Evolutionary conservation across 2,888 invertebrate genomes (phyloP), one percentile per base, ranked within the genome.

Genomic region (Periphyllus acericola): DNA sequence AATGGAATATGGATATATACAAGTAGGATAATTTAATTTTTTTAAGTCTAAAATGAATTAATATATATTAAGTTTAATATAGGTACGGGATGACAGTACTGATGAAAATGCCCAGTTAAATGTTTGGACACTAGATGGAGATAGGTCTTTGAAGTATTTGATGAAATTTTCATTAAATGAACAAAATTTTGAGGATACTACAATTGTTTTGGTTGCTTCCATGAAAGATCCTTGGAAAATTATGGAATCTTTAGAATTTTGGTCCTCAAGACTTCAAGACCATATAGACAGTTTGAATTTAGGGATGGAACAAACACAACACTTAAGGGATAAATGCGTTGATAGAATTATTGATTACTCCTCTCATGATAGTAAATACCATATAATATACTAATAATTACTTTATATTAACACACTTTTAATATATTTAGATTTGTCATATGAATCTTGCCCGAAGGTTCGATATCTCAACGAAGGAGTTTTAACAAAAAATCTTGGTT

Each of bases 151-250:
- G 92, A 94, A 95, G 89, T 96, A 98, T 92, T 94, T 99, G 89
- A 93, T 99, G 91, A 95, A 95, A 92, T 99, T 96, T 93, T 98
- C 98, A 68, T 93, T 99, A 90, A 97, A 95, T 90, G 96, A 96
- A 92, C 95, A 96, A 91, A 96, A 96, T 91, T 97, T 98, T 93
- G 95, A 96, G 90, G 96, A 99, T 92, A 97, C 98, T 75, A 94
- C 98, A 91, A 95, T 98, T 89, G 94, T 99, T 92, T 93, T 99
- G 91, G 97, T 98, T 78, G 98, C 97, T 75, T 96, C 98, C 71
- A 98, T 99, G 98, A 97, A 97, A 83, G 95, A 97, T 79, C 99
- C 99, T 0, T 99, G 99, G 98, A 95, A 95, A 90, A 94, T 99
- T 91, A 93, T 98, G 90, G 98, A 99, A 91, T 97, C 98, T 91